Evolutionary conservation across 2,888 invertebrate species (phyloP).

Genomic region (Isotomurus palustris): DNA sequence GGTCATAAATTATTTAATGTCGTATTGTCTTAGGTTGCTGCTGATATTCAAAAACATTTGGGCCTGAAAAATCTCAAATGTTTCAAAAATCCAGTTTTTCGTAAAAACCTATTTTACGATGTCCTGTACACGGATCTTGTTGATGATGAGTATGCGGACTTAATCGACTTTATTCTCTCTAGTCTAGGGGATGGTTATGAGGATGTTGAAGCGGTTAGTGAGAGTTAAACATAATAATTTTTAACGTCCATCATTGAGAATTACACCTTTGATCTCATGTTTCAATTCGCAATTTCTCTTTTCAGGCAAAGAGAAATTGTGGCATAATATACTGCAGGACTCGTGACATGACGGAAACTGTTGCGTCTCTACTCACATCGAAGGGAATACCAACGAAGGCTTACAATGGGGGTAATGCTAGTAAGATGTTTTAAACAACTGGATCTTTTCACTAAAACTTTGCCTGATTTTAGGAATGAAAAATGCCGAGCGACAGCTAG

Average conservation of each 20-base stretch:
- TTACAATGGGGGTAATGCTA: slow-evolving; percentile 76
- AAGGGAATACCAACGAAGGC: slow-evolving; percentile 71
- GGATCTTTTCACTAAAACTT: not conserved
- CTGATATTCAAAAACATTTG: slow-evolving; percentile 74
- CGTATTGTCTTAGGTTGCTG: slow-evolving; percentile 60
- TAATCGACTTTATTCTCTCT: slow-evolving; percentile 67
- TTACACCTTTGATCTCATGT: not conserved
- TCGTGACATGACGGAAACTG: slow-evolving; percentile 78
- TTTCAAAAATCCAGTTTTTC: slow-evolving; percentile 83
- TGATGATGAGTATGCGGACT: slow-evolving; percentile 72
- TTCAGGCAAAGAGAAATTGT: slow-evolving; percentile 57
- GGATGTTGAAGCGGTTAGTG: slow-evolving; percentile 42
- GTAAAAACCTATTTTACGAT: slow-evolving; percentile 91
- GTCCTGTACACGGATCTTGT: slow-evolving; percentile 81
- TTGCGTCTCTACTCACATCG: slow-evolving; percentile 69
- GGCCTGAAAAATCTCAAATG: slow-evolving; percentile 63
- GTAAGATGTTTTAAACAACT: slow-evolving; percentile 47
- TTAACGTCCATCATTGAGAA: too few relatives aligned
- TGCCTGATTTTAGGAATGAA: slow-evolving; percentile 65
- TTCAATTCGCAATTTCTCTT: slow-evolving; percentile 9
- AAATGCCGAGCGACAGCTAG: slow-evolving; percentile 64
- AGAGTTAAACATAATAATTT: too few relatives aligned
- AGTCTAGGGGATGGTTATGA: slow-evolving; percentile 59
- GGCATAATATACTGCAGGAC: slow-evolving; percentile 95
- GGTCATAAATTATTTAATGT: not conserved